These are phyloP conservation scores for Calypte anna DNA, from an alignment of 2,113 vertebrate genomes.

Conservation along the genomic window DNA sequence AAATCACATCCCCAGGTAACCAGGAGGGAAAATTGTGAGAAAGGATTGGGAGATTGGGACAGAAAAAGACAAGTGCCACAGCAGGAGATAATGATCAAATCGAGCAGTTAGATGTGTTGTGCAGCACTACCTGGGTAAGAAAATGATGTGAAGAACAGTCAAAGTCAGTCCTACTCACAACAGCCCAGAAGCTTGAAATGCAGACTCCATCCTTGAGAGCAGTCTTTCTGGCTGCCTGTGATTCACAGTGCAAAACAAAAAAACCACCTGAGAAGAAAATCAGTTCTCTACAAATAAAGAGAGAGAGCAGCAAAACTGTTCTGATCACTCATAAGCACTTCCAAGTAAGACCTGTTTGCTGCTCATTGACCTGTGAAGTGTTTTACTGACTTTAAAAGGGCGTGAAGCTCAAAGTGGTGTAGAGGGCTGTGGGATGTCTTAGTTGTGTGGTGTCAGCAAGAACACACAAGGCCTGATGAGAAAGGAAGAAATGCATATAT, in stretches of 20 bases:
- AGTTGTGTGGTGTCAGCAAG: background rate
- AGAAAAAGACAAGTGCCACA: background rate
- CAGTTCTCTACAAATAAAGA: background rate
- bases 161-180: background rate
- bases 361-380: constrained; percentile 1
- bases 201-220: background rate
- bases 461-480: background rate
- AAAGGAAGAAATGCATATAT: constrained; percentile 9
- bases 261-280: background rate
- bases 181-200: background rate
- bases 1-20: background rate
- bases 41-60: background rate
- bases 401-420: background rate
- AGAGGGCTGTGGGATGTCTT: background rate
- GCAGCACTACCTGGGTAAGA: background rate
- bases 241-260: background rate
- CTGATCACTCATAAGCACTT: background rate
- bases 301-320: background rate
- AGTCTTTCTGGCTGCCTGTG: background rate
- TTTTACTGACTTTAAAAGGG: background rate
- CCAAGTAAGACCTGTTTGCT: background rate
- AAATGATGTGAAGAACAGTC: background rate
- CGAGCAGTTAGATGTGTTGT: background rate
- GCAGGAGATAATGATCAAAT: constrained; percentile 4
- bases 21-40: background rate